Evolutionary conservation across 2,113 vertebrate species (phyloP).

Genomic region (Etheostoma spectabile): DNA sequence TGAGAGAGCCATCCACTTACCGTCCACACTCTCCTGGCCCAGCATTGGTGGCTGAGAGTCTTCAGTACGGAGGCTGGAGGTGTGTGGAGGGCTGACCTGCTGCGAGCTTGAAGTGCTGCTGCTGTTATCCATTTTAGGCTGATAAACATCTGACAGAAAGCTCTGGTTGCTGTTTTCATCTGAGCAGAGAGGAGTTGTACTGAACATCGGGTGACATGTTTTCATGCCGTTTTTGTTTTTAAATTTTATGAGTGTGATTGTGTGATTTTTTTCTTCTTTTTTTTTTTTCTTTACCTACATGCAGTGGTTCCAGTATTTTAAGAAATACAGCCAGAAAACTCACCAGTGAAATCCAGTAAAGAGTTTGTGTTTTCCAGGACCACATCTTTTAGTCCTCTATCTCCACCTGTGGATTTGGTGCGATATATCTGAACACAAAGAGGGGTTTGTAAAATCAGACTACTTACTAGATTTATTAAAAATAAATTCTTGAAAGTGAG

Average conservation of each 20-base stretch:
- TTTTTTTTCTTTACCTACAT: background rate
- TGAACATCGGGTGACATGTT: background rate
- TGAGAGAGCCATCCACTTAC: slow-evolving; percentile 67
- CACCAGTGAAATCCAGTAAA: slow-evolving; percentile 95
- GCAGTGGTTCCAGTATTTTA: background rate
- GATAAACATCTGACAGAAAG: slow-evolving; percentile 93
- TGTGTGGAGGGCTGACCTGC: slow-evolving; percentile 91
- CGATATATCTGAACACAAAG: slow-evolving; percentile 90
- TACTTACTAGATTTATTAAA: background rate
- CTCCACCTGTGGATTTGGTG: slow-evolving; percentile 86
- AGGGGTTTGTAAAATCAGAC: slow-evolving; percentile 2
- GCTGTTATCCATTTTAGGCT: slow-evolving; percentile 93
- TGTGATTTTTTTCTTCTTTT: no score
- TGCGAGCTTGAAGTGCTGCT: slow-evolving; percentile 95
- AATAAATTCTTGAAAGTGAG: background rate
- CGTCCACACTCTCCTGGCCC: slow-evolving; percentile 95
- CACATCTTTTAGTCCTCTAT: slow-evolving; percentile 89
- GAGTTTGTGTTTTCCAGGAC: slow-evolving; percentile 91
- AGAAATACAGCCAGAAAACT: slow-evolving; percentile 10
- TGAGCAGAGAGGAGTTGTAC: slow-evolving; percentile 64
- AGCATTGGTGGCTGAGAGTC: slow-evolving; percentile 96
- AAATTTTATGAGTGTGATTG: background rate
- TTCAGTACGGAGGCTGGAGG: slow-evolving; percentile 89
- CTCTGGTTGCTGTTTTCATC: slow-evolving; percentile 99
- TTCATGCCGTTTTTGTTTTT: no score